A percentile compares a stretch with the other conserved stretches of the same genome.
These are phyloP conservation scores for Pterois miles DNA, from an alignment of 2,797 vertebrate species.

Conservation along the genomic window DNA sequence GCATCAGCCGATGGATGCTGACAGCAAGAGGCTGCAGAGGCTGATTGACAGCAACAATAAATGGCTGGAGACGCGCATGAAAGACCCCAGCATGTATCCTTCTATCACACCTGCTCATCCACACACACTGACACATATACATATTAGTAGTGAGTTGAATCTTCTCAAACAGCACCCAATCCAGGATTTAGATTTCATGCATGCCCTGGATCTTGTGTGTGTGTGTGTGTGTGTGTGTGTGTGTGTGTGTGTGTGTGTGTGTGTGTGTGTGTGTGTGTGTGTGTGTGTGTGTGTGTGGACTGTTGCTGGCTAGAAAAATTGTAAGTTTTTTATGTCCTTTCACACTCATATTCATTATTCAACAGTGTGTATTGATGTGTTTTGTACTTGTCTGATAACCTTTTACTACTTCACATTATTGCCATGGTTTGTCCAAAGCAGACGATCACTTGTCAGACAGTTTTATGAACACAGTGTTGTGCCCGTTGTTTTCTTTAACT, in stretches of 20 bases:
- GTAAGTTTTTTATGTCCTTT: too few species aligned
- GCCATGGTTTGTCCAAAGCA: not conserved
- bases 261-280: too few species aligned
- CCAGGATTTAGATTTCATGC: not conserved
- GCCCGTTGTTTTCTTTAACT: conserved; percentile 76
- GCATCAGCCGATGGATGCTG: conserved; percentile 62
- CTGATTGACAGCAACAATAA: conserved; percentile 90
- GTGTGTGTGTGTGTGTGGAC: too few species aligned
- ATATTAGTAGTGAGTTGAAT: not conserved
- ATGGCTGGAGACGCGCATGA: conserved; percentile 90
- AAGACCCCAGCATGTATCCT: conserved; percentile 92
- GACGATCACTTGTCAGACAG: not conserved
- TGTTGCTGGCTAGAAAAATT: too few species aligned
- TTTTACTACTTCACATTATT: too few species aligned
- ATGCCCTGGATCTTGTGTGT: too few species aligned
- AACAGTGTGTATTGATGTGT: too few species aligned
- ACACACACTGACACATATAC: not conserved
- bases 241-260: too few species aligned
- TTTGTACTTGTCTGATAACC: too few species aligned
- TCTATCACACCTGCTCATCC: not conserved
- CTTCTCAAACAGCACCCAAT: not conserved
- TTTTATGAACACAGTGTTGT: not conserved
- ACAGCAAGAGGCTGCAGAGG: conserved; percentile 80
- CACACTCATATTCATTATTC: too few species aligned
- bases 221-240: too few species aligned